Conservation (phyloP, 2,113 vertebrate genomes). For the Galemys pyrenaicus region DNA sequence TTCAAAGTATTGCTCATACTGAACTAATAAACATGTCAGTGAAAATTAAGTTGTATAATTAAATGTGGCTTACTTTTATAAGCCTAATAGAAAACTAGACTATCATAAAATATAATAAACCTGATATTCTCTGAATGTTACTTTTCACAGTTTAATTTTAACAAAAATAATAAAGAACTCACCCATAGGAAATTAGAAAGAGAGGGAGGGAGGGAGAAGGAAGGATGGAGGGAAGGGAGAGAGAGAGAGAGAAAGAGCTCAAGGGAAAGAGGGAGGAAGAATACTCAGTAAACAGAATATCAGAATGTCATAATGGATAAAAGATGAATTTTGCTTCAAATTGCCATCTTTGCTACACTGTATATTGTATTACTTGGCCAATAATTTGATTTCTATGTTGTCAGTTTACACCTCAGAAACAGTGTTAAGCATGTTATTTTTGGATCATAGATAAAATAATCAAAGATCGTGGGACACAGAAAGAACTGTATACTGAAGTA, state of each 20-base stretch:
- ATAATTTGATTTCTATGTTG: not conserved
- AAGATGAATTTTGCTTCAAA: not conserved
- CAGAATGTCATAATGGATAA: not conserved
- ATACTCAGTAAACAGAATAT: not conserved
- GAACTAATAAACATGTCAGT: not conserved
- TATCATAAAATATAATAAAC: not conserved
- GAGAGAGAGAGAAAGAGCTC: not conserved
- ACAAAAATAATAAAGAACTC: not conserved
- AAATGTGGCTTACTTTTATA: not conserved
- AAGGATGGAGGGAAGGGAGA: not conserved
- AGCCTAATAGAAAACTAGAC: not conserved
- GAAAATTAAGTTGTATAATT: not conserved
- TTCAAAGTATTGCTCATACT: not conserved
- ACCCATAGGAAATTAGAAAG: not conserved
- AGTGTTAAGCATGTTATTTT: not conserved
- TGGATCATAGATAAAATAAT: not conserved
- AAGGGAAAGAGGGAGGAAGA: not conserved
- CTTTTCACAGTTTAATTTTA: not conserved
- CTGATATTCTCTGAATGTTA: not conserved
- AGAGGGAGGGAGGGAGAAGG: fast-evolving
- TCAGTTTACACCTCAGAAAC: not conserved
- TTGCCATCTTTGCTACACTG: not conserved
- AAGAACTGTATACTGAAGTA: not conserved
- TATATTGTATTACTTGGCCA: not conserved
- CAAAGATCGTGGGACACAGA: not conserved